A percentile compares a stretch with the other conserved stretches of the same genome.
phyloP scores from a whole-genome alignment of 1,140 invertebrate species.

The Drosophila kohkoa region DNA sequence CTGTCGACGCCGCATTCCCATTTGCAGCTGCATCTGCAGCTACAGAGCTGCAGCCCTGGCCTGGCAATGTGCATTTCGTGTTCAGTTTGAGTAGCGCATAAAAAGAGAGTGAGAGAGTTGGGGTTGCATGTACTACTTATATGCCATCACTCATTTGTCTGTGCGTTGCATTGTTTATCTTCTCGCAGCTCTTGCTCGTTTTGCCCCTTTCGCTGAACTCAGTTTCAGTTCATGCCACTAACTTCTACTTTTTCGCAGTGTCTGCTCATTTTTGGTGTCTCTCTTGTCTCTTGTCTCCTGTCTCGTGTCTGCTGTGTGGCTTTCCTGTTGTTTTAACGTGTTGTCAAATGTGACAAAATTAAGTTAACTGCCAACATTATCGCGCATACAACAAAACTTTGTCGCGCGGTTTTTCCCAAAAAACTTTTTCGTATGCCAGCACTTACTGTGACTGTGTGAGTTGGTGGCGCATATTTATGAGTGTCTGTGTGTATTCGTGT shows the following conservation, averaged over 20 bases:
- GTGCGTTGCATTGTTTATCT: slow-evolving; percentile 73
- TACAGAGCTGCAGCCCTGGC: slow-evolving; percentile 7
- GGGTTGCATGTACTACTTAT: slow-evolving; percentile 20
- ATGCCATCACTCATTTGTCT: slow-evolving; percentile 78
- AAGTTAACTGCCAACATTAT: slow-evolving; percentile 81
- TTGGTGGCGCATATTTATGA: not conserved
- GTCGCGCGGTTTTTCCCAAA: slow-evolving; percentile 39
- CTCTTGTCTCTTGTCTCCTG: slow-evolving; percentile 15
- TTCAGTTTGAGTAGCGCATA: not conserved
- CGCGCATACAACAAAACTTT: slow-evolving; percentile 66
- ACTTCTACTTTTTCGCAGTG: slow-evolving; percentile 34
- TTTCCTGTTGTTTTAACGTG: slow-evolving; percentile 72
- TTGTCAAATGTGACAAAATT: slow-evolving; percentile 82
- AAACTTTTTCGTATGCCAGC: slow-evolving; percentile 30
- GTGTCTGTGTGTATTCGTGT: slow-evolving; percentile 13
- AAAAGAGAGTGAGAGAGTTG: too few species aligned
- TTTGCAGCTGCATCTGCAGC: not conserved
- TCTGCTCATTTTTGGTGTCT: slow-evolving; percentile 33
- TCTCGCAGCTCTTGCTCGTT: slow-evolving; percentile 12
- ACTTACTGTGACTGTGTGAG: not conserved
- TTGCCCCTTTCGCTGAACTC: not conserved
- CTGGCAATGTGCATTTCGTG: slow-evolving; percentile 41
- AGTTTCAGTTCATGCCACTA: slow-evolving; percentile 24
- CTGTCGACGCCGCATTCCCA: slow-evolving; percentile 49
- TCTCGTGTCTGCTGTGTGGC: slow-evolving; percentile 24